Evolutionary conservation across 1,140 invertebrate species (phyloP), one percentile per base, ranked within the genome.

Genomic region (Carposina sasakii): DNA sequence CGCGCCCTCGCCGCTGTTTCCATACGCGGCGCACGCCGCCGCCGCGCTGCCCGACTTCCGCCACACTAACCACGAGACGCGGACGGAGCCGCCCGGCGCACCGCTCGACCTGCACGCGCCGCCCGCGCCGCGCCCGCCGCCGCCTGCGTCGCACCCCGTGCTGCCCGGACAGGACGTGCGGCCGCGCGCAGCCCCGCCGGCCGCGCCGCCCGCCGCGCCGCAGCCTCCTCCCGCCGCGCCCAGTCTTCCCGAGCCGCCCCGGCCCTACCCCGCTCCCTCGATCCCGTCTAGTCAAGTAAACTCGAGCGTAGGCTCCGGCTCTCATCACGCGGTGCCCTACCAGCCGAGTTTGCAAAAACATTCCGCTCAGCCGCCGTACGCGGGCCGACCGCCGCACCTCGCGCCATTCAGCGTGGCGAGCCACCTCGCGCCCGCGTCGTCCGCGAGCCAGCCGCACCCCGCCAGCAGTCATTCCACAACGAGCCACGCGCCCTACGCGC

Each of bases 1-100:
- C 16, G 74, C 63, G 16, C 78, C 76, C 28, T 73, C 73, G 36
- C 78, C 68, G 33, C 71, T 71, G 8, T 77, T 75, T 59, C 73
- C 70, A 30, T 92, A 93, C 88, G 90, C 90, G 68, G 90, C 91
- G 74, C 91, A 91, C 79, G 89, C 91, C 81, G 87, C 90, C 81
- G 87, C 90, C 64, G 89, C 90, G 71, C 86, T 89, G 40, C 85
- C 85, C 13, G 78, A 82, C 57, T 82, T 74, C 57, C 67, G 76
- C 0, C 78, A 76, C 44, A 82, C 76, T 13, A 87, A 88, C 61
- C 87, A 87, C 69, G 87, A 88, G 56, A 87, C 87, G 87, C 61
- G 86, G 82, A 71, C 81, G 61, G 55, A 75, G 37, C 67, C 78
- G 21, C 46, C 71, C 56, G 59, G 85, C 79, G 85, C 61, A 76